phyloP scores from a whole-genome alignment of 2,797 vertebrate genomes.

The Tamandua tetradactyla region DNA sequence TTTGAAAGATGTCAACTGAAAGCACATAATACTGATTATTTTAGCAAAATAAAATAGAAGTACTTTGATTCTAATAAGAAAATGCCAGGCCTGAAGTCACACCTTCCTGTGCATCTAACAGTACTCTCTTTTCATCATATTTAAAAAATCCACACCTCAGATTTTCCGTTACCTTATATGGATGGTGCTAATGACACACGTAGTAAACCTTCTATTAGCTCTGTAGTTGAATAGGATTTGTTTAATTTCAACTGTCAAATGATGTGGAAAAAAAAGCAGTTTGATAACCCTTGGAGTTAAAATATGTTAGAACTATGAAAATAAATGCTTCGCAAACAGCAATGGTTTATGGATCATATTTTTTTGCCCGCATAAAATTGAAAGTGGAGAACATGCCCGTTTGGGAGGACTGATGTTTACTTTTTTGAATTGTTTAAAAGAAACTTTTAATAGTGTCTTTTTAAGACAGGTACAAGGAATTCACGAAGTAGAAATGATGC shows the following conservation, averaged over 20 bases:
- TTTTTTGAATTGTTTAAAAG: conserved; percentile 26
- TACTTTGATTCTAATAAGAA: conserved; percentile 90
- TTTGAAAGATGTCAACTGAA: conserved; percentile 83
- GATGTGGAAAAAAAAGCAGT: conserved; percentile 82
- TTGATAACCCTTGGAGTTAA: conserved; percentile 84
- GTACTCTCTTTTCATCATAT: conserved; percentile 87
- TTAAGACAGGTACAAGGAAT: conserved; percentile 11
- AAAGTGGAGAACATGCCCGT: neutral
- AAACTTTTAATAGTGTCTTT: conserved; percentile 26
- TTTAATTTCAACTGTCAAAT: conserved; percentile 91
- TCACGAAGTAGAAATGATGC: neutral
- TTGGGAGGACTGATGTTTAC: conserved; percentile 3
- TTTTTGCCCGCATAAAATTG: conserved; percentile 67
- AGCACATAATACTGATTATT: conserved; percentile 83
- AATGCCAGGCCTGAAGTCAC: conserved; percentile 86
- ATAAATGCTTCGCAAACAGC: conserved; percentile 82
- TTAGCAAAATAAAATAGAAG: conserved; percentile 79
- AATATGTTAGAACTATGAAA: conserved; percentile 83
- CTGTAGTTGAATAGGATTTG: conserved; percentile 90
- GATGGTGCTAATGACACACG: conserved; percentile 93
- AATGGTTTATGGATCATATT: conserved; percentile 74
- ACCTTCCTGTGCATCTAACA: conserved; percentile 87
- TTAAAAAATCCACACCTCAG: conserved; percentile 89
- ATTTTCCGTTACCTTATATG: conserved; percentile 90
- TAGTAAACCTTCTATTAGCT: conserved; percentile 93